Evolutionary conservation across 2,113 vertebrate species (phyloP).

Genomic region (Sarotherodon lohbergeri): DNA sequence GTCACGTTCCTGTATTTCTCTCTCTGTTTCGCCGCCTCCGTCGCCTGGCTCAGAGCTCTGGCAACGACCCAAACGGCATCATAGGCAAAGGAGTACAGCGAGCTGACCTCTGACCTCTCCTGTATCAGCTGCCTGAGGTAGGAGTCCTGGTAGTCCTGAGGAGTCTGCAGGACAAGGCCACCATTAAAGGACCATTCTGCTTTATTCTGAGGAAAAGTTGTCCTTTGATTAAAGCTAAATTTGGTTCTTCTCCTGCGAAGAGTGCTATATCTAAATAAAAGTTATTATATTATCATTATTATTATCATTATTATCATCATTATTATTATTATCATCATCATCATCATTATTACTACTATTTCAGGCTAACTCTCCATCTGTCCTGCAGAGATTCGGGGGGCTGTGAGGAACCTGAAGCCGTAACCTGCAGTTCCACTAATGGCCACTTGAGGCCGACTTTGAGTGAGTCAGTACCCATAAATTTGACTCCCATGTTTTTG

Average conservation of each 20-base stretch:
- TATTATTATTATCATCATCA: not conserved
- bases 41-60: slow-evolving; percentile 78
- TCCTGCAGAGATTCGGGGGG: not conserved
- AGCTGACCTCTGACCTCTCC: slow-evolving; percentile 70
- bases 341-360: not conserved
- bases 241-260: not conserved
- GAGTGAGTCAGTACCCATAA: not conserved
- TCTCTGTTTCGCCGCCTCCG: slow-evolving; percentile 76
- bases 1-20: slow-evolving; percentile 78
- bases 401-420: not conserved
- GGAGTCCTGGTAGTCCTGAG: slow-evolving; percentile 82
- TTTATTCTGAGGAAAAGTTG: not conserved
- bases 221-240: not conserved
- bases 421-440: not conserved
- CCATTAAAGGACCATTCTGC: not conserved
- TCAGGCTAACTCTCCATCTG: not conserved
- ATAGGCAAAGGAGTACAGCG: slow-evolving; percentile 89
- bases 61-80: slow-evolving; percentile 92
- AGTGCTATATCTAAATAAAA: not conserved
- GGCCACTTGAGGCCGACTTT: not conserved
- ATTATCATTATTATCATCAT: not conserved
- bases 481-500: not conserved
- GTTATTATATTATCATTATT: not conserved
- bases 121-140: slow-evolving; percentile 76
- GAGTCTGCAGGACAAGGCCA: slow-evolving; percentile 70